These are phyloP conservation scores for Antidorcas marsupialis DNA, from an alignment of 2,113 vertebrate species.

Conservation along the genomic window DNA sequence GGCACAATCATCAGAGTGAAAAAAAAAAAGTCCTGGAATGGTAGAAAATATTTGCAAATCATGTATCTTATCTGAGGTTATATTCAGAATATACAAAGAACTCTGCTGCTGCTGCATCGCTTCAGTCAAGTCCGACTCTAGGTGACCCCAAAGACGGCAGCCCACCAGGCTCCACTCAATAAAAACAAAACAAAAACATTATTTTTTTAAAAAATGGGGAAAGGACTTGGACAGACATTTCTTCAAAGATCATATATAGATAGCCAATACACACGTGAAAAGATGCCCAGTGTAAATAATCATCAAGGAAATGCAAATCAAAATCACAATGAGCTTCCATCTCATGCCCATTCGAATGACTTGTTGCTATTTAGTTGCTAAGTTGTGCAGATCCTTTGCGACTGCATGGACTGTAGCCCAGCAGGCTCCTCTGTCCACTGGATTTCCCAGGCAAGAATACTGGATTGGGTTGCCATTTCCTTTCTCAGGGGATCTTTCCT, in stretches of 20 bases:
- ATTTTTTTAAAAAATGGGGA: not conserved
- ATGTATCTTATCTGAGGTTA: not conserved
- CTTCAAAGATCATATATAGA: not conserved
- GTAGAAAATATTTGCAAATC: not conserved
- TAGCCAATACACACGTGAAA: not conserved
- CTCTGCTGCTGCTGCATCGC: not conserved
- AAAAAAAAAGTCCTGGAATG: not conserved
- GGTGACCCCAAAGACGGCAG: too few species aligned
- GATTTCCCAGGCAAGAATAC: not conserved
- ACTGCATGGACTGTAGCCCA: not conserved
- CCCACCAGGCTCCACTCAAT: not conserved
- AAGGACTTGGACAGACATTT: not conserved
- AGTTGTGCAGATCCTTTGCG: not conserved
- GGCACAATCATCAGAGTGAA: not conserved
- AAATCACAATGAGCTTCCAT: not conserved
- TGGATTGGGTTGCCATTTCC: not conserved
- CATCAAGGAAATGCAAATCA: not conserved
- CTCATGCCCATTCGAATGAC: not conserved
- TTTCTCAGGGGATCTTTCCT: not conserved
- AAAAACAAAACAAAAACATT: not conserved
- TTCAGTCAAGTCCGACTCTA: too few species aligned
- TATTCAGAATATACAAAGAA: not conserved
- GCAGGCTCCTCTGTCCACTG: not conserved
- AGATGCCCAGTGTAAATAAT: not conserved
- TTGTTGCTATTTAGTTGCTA: not conserved